phyloP scores from a whole-genome alignment of 2,113 vertebrate species.

The Telmatochromis sp. region DNA sequence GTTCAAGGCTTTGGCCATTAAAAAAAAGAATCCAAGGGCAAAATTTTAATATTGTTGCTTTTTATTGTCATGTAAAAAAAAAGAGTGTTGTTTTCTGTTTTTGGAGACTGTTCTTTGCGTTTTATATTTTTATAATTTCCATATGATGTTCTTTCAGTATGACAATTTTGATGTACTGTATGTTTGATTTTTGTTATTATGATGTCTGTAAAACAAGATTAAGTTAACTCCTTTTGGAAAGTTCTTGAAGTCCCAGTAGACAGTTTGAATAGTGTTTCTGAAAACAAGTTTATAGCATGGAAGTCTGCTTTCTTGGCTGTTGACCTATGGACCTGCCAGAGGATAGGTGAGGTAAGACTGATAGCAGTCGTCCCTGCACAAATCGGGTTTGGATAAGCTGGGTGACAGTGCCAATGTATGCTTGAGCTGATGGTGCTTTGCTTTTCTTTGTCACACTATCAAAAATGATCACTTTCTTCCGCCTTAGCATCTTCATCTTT shows the following conservation, averaged over 20 bases:
- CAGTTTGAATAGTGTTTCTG: slow-evolving; percentile 2
- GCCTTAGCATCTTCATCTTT: background rate
- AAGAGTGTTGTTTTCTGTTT: background rate
- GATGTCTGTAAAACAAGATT: background rate
- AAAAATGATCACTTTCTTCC: background rate
- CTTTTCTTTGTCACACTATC: background rate
- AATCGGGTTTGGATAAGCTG: background rate
- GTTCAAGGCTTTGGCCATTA: background rate
- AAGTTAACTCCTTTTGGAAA: background rate
- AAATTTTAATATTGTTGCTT: background rate
- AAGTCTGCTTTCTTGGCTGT: slow-evolving; percentile 43
- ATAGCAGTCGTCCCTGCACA: background rate
- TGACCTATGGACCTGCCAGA: slow-evolving; percentile 48
- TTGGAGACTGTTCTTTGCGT: background rate
- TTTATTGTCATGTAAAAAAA: background rate
- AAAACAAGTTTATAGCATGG: slow-evolving; percentile 20
- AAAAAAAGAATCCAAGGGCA: background rate
- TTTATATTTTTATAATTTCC: background rate
- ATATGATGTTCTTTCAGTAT: background rate
- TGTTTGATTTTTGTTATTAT: background rate
- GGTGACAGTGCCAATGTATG: slow-evolving; percentile 30
- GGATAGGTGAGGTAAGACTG: slow-evolving; percentile 63
- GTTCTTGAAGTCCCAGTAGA: background rate
- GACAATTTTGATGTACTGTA: background rate
- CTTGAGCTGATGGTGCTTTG: slow-evolving; percentile 15